Evolutionary conservation across 2,113 vertebrate genomes (phyloP), one percentile per base, ranked within the genome.

Genomic region (Pelvicachromis taeniatus): DNA sequence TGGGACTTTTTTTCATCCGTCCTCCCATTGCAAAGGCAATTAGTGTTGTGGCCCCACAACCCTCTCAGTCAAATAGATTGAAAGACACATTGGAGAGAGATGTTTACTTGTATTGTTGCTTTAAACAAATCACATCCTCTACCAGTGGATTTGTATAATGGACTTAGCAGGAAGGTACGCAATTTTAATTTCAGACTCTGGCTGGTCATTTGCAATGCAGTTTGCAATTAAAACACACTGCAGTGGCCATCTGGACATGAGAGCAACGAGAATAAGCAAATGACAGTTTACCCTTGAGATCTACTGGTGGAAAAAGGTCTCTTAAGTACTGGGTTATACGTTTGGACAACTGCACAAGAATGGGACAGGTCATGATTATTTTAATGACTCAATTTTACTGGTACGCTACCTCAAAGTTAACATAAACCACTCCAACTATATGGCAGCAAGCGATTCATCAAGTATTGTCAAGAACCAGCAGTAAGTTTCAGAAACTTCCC

Each of bases 141-240:
- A n/a, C 55, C 78, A 10, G 9, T 63, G 70, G 61, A 42, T 68
- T 80, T 83, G 40, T 63, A 45, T 88, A 82, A 89, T 87, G 77
- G 82, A 65, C 26, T 87, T 50, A 63, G 55, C 48, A 29, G 16
- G 52, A 61, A 35, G 65, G 21, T 40, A 21, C 13, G 53, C 59
- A 77, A 12, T 83, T 83, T 82, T 85, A 58, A 50, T 84, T 84
- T 78, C 23, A 81, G 31, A 73, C 61, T 63, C 8, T 50, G 54
- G 55, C 65, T 82, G 35, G 65, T 89, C 86, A 92, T 94, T 94
- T 93, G 87, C 80, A 90, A 80, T 91, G 87, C 78, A 92, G 82
- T 92, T 87, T 92, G 81, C 88, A 93, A 90, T 92, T 85, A 82
- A 87, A 92, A 92, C 45, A 29, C 50, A 82, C 84, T 85, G 90